A percentile compares a stretch with the other conserved stretches of the same genome.
These are phyloP conservation scores for Octopus sinensis DNA, from an alignment of 1,140 invertebrate species.

Conservation along the genomic window DNA sequence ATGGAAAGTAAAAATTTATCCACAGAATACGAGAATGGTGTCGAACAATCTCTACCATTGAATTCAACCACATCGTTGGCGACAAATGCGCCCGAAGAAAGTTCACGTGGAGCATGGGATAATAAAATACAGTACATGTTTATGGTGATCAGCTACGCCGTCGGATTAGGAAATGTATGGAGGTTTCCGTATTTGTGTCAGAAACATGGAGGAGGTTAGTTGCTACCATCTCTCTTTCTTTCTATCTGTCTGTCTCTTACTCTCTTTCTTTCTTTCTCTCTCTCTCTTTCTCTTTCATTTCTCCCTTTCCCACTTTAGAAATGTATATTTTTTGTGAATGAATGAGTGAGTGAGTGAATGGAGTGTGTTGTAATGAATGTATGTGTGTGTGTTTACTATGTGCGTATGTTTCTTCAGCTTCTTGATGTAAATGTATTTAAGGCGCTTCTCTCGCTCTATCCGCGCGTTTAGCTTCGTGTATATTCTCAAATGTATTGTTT, in stretches of 20 bases:
- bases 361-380: too few species aligned
- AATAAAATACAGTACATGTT: conserved; percentile 49
- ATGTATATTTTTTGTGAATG: background rate
- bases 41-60: background rate
- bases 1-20: background rate
- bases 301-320: background rate
- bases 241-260: background rate
- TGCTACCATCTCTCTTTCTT: background rate
- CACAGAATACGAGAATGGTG: background rate
- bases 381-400: too few species aligned
- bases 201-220: conserved; percentile 49
- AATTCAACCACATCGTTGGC: background rate
- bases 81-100: background rate
- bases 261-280: background rate
- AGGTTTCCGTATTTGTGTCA: conserved; percentile 51
- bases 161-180: conserved; percentile 53
- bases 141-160: conserved; percentile 51
- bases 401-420: too few species aligned
- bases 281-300: background rate
- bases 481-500: too few species aligned
- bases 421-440: too few species aligned
- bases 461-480: too few species aligned
- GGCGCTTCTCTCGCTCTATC: too few species aligned
- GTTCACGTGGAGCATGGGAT: conserved; percentile 35
- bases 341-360: background rate